Conservation (phyloP, 2,113 vertebrate species). For the Cervus canadensis region DNA sequence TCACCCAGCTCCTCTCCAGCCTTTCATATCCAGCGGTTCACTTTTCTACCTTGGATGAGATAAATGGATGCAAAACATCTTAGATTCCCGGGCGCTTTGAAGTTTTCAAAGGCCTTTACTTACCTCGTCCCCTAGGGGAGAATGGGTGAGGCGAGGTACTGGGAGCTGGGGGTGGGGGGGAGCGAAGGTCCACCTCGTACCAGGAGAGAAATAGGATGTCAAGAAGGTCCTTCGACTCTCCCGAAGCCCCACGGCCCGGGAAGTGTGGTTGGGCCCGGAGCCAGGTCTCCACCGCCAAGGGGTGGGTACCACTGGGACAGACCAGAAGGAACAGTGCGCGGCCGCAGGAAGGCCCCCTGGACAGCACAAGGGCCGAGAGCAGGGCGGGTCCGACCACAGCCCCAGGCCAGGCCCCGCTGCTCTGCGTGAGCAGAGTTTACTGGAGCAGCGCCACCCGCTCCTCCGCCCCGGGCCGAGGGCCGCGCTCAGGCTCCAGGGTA, state of each 20-base stretch:
- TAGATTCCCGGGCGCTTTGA: not conserved
- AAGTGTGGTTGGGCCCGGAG: too few relatives aligned
- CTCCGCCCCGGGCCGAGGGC: not conserved
- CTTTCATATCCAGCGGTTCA: not conserved
- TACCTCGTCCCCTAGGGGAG: not conserved
- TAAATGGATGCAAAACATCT: not conserved
- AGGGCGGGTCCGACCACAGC: fast-evolving
- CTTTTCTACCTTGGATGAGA: not conserved
- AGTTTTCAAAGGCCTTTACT: not conserved
- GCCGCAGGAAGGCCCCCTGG: not conserved
- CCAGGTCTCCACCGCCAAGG: not conserved
- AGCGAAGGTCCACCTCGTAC: not conserved
- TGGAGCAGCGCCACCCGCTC: not conserved
- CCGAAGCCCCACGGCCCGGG: fast-evolving
- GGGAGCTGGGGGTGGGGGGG: not conserved
- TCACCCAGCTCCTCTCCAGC: not conserved
- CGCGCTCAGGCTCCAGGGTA: not conserved
- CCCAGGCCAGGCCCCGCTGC: not conserved
- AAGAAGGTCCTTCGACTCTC: not conserved
- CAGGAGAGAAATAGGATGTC: not conserved
- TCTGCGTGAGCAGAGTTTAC: not conserved
- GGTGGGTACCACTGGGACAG: too few relatives aligned
- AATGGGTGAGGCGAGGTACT: not conserved
- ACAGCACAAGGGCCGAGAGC: too few relatives aligned
- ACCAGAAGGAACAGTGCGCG: fast-evolving